A percentile compares a stretch with the other conserved stretches of the same genome.
These are phyloP conservation scores for Troglohyphantes excavatus DNA, from an alignment of 2,888 invertebrate species.

Conservation along the genomic window DNA sequence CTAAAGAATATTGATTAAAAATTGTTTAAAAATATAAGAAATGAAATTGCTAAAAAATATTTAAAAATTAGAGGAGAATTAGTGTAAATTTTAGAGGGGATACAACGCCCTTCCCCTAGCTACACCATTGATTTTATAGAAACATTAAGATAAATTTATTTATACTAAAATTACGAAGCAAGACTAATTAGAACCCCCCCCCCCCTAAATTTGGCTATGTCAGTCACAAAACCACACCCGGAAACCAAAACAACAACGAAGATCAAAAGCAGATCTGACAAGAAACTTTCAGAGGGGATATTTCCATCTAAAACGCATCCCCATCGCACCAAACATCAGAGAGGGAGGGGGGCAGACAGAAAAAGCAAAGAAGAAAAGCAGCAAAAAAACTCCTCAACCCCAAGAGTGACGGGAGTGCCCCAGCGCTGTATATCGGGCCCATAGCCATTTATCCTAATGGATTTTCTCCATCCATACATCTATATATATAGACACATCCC, in stretches of 20 bases:
- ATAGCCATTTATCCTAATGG: conserved; percentile 75
- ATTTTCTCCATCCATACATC: conserved; percentile 59
- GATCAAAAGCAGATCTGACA: no score
- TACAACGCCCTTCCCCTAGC: no score
- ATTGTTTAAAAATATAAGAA: no score
- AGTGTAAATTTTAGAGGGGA: no score
- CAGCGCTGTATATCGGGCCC: conserved; percentile 32
- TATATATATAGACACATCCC: conserved; percentile 27
- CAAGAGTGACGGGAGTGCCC: conserved; percentile 57
- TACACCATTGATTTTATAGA: no score
- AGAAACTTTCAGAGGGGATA: neutral
- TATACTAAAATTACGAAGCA: no score
- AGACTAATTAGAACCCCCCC: no score
- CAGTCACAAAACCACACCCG: neutral
- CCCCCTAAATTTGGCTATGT: no score
- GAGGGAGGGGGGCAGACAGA: neutral
- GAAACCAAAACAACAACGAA: neutral
- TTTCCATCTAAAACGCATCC: neutral
- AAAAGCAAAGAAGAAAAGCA: conserved; percentile 4
- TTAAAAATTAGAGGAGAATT: no score
- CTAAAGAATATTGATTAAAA: no score
- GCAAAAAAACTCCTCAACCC: conserved; percentile 35
- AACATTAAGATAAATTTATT: no score
- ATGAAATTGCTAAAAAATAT: no score
- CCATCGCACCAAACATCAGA: neutral